These are phyloP conservation scores for Luffia ferchaultella DNA, from an alignment of 2,888 invertebrate genomes.

Conservation along the genomic window DNA sequence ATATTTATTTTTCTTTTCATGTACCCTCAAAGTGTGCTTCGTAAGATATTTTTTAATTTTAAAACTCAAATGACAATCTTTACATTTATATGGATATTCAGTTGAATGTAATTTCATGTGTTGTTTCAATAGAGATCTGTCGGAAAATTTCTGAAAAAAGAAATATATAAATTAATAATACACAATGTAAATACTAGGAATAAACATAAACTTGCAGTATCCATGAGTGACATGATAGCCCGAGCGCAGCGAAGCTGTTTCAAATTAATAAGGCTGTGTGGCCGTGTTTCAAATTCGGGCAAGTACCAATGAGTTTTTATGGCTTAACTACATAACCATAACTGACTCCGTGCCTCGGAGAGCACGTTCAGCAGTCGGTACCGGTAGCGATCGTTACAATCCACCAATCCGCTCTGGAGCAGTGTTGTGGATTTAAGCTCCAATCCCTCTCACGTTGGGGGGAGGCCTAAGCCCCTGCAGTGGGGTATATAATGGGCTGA, in stretches of 20 bases:
- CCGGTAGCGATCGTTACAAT: no score
- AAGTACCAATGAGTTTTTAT: background rate
- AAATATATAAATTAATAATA: background rate
- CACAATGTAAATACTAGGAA: background rate
- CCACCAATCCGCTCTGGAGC: no score
- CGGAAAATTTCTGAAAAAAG: constrained; percentile 22
- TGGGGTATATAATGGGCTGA: no score
- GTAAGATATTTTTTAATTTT: constrained; percentile 25
- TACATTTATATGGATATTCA: constrained; percentile 1
- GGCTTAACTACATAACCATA: no score
- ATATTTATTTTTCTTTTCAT: constrained; percentile 15
- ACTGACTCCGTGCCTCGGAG: no score
- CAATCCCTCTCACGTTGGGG: no score
- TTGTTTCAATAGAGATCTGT: constrained; percentile 13
- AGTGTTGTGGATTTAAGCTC: no score
- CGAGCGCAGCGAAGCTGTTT: background rate
- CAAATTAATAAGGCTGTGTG: background rate
- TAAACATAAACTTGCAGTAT: background rate
- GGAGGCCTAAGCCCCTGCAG: no score
- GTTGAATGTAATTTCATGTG: constrained; percentile 25
- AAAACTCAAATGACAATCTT: background rate
- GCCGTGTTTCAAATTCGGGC: background rate
- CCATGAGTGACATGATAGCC: no score
- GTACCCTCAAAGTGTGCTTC: constrained; percentile 23
- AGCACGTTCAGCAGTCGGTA: no score